Evolutionary conservation across 1,140 invertebrate species (phyloP), one percentile per base, ranked within the genome.

Genomic region (Samia ricini): DNA sequence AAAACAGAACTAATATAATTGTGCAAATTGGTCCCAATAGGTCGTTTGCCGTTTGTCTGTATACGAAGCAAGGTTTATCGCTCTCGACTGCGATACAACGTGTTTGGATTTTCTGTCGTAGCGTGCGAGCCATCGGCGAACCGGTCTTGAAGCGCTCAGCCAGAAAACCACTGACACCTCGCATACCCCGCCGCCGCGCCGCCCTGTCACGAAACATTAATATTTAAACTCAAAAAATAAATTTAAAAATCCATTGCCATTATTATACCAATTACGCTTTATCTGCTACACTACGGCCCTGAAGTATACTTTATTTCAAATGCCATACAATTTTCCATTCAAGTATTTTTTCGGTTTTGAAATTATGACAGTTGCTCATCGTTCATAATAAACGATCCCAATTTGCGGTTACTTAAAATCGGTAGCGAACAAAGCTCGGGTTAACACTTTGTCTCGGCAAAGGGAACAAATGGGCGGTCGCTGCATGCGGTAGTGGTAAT

Each of bases 91-190:
- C 72, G 63, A 74, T 77, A 70, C 68, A 72, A 79, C 79, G 69
- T 75, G 81, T 88, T 84, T 79, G 69, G 76, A 76, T 77, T 75
- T 81, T 73, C 74, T 76, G 71, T 76, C 71, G 71, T 77, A 74
- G 78, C 79, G 82, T 81, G 83, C 76, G 77, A 74, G 81, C 71
- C 74, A 71, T 66, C 74, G 70, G 71, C 71, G 72, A 85, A 89
- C 86, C 84, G 86, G 86, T 89, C 83, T 71, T 76, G 71, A 77
- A 73, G 84, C 84, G 80, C 76, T 84, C 75, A 77, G 72, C 81
- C 86, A 89, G 86, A 87, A 89, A 89, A 89, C 84, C 83, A 77
- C 84, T 82, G 83, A 87, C 86, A 85, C 84, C 83, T 89, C 78
- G 79, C 79, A 72, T 71, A 63, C 72, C 74, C 68, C 75, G 71